Conservation (phyloP, 1,140 invertebrate genomes). For the Chlorops oryzae region DNA sequence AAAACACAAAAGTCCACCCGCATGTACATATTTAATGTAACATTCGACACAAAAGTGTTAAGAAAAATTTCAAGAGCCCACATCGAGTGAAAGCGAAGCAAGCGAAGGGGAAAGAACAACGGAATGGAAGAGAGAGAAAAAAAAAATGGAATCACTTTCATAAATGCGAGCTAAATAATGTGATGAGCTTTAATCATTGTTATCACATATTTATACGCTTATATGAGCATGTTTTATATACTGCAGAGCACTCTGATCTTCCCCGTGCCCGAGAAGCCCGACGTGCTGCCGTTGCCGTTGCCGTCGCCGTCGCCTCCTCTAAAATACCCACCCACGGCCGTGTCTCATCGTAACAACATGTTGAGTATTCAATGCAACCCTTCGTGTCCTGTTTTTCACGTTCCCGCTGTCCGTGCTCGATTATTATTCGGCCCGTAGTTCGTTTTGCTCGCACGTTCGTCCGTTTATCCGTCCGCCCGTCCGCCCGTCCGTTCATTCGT, state of each 20-base stretch:
- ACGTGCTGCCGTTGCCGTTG: neutral
- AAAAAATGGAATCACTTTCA: slow-evolving; percentile 45
- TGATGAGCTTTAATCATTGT: slow-evolving; percentile 48
- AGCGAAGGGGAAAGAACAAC: slow-evolving; percentile 2
- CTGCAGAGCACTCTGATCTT: slow-evolving; percentile 17
- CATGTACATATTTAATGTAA: no score
- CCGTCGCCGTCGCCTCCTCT: neutral
- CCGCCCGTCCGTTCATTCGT: no score
- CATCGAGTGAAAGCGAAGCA: neutral
- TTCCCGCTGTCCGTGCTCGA: no score
- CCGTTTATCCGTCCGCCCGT: no score
- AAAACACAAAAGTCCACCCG: no score
- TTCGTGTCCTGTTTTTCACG: no score
- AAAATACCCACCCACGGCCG: neutral
- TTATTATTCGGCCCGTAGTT: no score
- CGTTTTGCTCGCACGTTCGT: no score
- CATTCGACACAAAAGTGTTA: no score
- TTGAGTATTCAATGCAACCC: no score
- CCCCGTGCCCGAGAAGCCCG: neutral
- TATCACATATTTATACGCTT: slow-evolving; percentile 49
- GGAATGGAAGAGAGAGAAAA: neutral
- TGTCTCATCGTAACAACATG: no score
- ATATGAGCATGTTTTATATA: slow-evolving; percentile 49
- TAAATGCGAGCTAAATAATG: slow-evolving; percentile 42
- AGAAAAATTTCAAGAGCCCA: no score